Evolutionary conservation across 1,140 invertebrate genomes (phyloP), one percentile per base, ranked within the genome.

Genomic region (Leptinotarsa texana): DNA sequence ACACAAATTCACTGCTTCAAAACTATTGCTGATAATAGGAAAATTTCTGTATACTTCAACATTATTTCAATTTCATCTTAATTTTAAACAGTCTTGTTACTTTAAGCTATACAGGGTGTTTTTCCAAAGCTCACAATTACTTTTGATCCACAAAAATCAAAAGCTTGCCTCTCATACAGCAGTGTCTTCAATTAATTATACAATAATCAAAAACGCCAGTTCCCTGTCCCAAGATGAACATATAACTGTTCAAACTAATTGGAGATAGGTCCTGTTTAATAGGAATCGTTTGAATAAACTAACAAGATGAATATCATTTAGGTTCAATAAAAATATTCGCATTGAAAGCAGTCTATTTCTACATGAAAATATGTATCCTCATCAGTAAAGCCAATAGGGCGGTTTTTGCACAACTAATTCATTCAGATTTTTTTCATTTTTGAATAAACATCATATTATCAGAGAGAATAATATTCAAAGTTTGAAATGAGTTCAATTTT

Each of bases 21-120:
- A 42, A 57, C 51, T 57, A 57, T 57, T 42, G 8, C 33, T 42
- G 33, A 42, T 42, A 42, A 11, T 42, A 42, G 8, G 33, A 42
- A 15, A 18, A 57, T 57, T n/a, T 18, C 51, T 18, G n/a, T 57
- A 57, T 57, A 57, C n/a, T 17, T 17, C 6, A 57, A 17, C 13
- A 57, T 57, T n/a, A 57, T 57, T n/a, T n/a, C 3, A n/a, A 57
- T 57, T 68, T 68, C 42, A 24, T 49, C 66, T 42, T 68, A 68
- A 68, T 68, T 57, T 42, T 68, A 68, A 68, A 42, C 66, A 68
- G 66, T 68, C 66, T 68, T 68, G 42, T 68, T 49, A 68, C 66
- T 68, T 68, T 68, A 68, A 68, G 42, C 42, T 68, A 42, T 68
- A 68, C 66, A 68, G 66, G 66, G 33, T 68, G 66, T 68, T 57